phyloP scores from a whole-genome alignment of 2,797 vertebrate genomes.

The Erethizon dorsatum region DNA sequence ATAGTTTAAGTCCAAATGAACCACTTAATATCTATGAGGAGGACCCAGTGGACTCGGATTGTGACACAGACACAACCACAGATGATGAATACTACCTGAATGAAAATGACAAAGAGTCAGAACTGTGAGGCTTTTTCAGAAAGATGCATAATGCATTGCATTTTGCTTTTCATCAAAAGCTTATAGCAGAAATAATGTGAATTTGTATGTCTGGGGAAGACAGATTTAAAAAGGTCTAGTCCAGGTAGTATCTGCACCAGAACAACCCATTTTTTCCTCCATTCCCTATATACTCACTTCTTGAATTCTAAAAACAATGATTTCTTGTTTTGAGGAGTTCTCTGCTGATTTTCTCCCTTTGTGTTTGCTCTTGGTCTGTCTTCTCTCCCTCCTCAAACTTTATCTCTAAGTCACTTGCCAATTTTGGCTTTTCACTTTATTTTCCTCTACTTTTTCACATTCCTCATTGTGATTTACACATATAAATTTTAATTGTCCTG shows the following conservation, averaged over 20 bases:
- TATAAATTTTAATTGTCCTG: background rate
- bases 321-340: background rate
- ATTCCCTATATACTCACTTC: background rate
- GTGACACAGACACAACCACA: slow-evolving; percentile 93
- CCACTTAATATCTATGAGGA: slow-evolving; percentile 89
- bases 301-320: slow-evolving; percentile 37
- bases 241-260: background rate
- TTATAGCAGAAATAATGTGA: background rate
- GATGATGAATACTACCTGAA: slow-evolving; percentile 98
- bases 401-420: background rate
- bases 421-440: background rate
- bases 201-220: background rate
- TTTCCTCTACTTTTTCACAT: background rate
- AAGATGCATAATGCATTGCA: background rate
- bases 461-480: slow-evolving; percentile 12
- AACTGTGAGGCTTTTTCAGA: slow-evolving; percentile 90
- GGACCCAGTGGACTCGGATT: slow-evolving; percentile 91
- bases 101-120: slow-evolving; percentile 94
- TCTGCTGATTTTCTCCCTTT: slow-evolving; percentile 15
- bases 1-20: slow-evolving; percentile 87
- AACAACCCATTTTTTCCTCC: background rate
- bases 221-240: background rate
- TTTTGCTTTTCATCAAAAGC: slow-evolving; percentile 54
- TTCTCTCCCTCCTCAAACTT: background rate
- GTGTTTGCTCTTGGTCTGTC: background rate